Base-by-base conservation (phyloP, 2,113 vertebrate species). In the Galemys pyrenaicus region DNA sequence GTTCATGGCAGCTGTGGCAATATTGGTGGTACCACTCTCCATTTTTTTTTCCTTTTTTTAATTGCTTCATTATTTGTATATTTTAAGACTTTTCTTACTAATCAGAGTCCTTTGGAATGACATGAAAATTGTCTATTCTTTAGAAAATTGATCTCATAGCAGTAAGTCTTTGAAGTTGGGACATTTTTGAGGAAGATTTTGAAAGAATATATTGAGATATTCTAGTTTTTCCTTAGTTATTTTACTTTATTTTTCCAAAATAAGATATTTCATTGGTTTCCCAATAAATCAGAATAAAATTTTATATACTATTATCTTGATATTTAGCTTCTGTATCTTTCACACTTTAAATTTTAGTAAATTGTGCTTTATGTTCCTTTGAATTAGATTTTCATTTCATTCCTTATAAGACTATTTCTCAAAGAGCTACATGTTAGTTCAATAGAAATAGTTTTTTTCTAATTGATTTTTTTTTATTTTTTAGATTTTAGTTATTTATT, bases 1-100 rank as follows among this genome's bases (percentile, higher is more conserved):
- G 97, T 99, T 99, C 98, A 99, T 99, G 46, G 87, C 93, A 94
- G 17, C 78, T 60, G 35, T 8, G 35, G 60, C 5, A 28, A 2
- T 12, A n/a, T 22, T 13, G 41, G 87, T 54, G 49, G 26, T n/a
- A 5, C 6, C 0, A 20, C 10, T 54, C 9, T 56, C 32, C 58
- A 9, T 17, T 62, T 6, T 15, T 74, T 32, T 71, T n/a, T n/a
- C n/a, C n/a, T n/a, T 19, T 64, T 68, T 54, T 91, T n/a, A 71
- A 10, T 19, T 91, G 6, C 51, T 70, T 12, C 17, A 41, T 35
- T 62, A 87, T 9, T 35, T 35, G 1, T n/a, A 1, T 24, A 41
- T 49, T 91, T 82, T 35, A 62, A 82, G 13, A 75, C 58, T 79
- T 89, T 86, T 67, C 6, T 82, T 41, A 56, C 35, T 71, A 49